Evolutionary conservation across 2,888 invertebrate species (phyloP).

Genomic region (Fragum fragum): DNA sequence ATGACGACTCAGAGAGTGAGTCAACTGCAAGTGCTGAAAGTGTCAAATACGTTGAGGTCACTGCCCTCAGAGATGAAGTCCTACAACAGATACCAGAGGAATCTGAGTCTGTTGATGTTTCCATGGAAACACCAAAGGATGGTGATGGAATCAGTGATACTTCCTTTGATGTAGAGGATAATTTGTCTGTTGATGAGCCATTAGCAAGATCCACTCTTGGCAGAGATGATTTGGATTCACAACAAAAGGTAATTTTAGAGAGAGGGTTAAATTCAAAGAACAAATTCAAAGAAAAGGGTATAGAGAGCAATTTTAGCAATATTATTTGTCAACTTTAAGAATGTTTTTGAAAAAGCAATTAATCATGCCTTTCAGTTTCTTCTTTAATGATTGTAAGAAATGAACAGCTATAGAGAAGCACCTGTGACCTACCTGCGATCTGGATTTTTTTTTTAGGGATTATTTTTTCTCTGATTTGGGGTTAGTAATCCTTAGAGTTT

Average conservation of each 20-base stretch:
- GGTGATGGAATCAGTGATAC: constrained; percentile 53
- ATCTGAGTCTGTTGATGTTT: constrained; percentile 55
- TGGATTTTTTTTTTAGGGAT: too few species aligned
- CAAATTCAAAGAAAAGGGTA: too few species aligned
- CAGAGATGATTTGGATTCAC: constrained; percentile 30
- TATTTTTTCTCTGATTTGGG: too few species aligned
- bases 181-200: constrained; percentile 52
- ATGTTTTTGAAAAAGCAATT: too few species aligned
- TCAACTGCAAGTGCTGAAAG: constrained; percentile 76
- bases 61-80: constrained; percentile 45
- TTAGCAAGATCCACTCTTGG: constrained; percentile 58
- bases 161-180: constrained; percentile 61
- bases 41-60: constrained; percentile 53
- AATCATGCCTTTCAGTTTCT: too few species aligned
- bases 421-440: too few species aligned
- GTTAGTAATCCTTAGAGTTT: too few species aligned
- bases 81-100: constrained; percentile 65
- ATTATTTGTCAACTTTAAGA: too few species aligned
- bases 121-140: constrained; percentile 47
- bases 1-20: constrained; percentile 50
- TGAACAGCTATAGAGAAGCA: too few species aligned
- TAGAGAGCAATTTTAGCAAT: too few species aligned
- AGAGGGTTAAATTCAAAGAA: too few species aligned
- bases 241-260: constrained; percentile 45
- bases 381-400: too few species aligned